Evolutionary conservation across 2,797 vertebrate genomes (phyloP).

Genomic region (Pogonophryne albipinna): DNA sequence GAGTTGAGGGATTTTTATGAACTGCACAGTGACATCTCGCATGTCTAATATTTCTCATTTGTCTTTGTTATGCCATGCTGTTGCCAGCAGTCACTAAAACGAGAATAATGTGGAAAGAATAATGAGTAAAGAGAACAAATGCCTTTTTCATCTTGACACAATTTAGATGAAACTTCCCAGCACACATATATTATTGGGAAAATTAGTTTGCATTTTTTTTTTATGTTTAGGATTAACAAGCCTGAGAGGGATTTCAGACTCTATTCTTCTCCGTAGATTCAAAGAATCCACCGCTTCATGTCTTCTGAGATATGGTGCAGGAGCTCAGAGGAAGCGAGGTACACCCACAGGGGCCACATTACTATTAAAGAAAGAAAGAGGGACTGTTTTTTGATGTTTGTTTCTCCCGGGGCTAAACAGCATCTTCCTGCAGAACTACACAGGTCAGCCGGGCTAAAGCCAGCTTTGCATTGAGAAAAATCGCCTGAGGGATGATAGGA

Average conservation of each 20-base stretch:
- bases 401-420: slow-evolving; percentile 61
- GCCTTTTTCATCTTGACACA: slow-evolving; percentile 46
- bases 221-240: slow-evolving; percentile 54
- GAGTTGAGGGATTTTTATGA: slow-evolving; percentile 32
- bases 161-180: slow-evolving; percentile 23
- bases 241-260: slow-evolving; percentile 44
- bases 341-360: slow-evolving; percentile 60
- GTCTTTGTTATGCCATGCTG: slow-evolving; percentile 53
- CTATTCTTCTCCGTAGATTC: slow-evolving; percentile 38
- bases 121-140: slow-evolving; percentile 48
- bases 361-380: slow-evolving; percentile 66
- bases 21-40: slow-evolving; percentile 35
- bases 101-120: slow-evolving; percentile 18
- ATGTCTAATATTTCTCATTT: slow-evolving; percentile 48
- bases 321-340: slow-evolving; percentile 45
- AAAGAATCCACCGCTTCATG: slow-evolving; percentile 41
- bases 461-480: slow-evolving; percentile 69
- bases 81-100: slow-evolving; percentile 17
- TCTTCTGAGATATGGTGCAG: slow-evolving; percentile 60
- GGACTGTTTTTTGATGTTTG: slow-evolving; percentile 61
- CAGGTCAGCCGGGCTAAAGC: slow-evolving; percentile 76
- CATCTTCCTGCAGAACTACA: slow-evolving; percentile 68
- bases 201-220: slow-evolving; percentile 39
- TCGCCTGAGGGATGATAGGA: slow-evolving; percentile 66
- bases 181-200: slow-evolving; percentile 23